Conservation (phyloP, 2,888 invertebrate genomes). For the Criorhina ranunculi region DNA sequence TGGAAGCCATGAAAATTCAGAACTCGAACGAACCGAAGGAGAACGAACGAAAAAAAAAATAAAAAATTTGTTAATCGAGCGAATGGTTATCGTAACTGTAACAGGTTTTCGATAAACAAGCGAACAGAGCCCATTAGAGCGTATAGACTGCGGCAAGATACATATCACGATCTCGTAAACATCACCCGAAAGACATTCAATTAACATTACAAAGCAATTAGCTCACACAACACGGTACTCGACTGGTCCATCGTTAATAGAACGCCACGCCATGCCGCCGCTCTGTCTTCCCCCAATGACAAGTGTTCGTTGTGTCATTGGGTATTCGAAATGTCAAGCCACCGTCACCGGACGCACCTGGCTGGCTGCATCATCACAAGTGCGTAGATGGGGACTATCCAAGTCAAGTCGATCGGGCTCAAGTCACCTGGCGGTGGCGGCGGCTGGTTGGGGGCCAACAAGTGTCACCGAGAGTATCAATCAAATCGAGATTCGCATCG, state of each 20-base stretch:
- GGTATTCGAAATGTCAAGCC: slow-evolving; percentile 37
- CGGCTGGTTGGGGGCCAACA: slow-evolving; percentile 12
- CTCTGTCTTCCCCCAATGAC: background rate
- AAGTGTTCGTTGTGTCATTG: slow-evolving; percentile 18
- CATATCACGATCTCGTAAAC: slow-evolving; percentile 47
- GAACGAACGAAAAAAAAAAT: background rate
- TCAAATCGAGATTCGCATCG: slow-evolving; percentile 38
- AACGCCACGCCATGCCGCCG: background rate
- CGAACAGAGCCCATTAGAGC: slow-evolving; percentile 13
- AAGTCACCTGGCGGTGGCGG: slow-evolving; percentile 23
- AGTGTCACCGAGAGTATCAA: slow-evolving; percentile 34
- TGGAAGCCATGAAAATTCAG: slow-evolving; percentile 77
- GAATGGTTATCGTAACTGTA: slow-evolving; percentile 45
- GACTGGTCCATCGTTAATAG: slow-evolving; percentile 12
- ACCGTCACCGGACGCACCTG: slow-evolving; percentile 8
- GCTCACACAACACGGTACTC: slow-evolving; percentile 40
- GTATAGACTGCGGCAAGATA: background rate
- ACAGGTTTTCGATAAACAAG: slow-evolving; percentile 38
- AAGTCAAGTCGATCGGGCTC: slow-evolving; percentile 13
- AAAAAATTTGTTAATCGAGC: slow-evolving; percentile 21
- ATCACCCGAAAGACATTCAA: slow-evolving; percentile 54
- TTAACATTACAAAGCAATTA: slow-evolving; percentile 65
- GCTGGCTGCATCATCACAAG: background rate
- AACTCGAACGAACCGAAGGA: slow-evolving; percentile 22
- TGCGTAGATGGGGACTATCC: background rate